Evolutionary conservation across 2,888 invertebrate genomes (phyloP), one percentile per base, ranked within the genome.

Genomic region (Eupithecia dodoneata): DNA sequence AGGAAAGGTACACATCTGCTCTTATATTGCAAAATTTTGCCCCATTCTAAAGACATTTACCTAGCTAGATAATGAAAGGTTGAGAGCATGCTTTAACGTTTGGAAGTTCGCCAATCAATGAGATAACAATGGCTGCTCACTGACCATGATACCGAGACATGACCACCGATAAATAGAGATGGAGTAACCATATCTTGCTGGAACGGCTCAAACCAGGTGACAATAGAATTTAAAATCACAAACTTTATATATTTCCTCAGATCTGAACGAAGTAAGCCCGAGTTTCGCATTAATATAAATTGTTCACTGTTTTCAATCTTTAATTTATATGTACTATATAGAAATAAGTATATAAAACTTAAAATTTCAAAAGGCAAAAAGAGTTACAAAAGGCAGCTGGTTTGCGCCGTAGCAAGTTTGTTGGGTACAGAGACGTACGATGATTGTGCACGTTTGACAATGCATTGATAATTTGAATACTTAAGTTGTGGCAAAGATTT

Each of bases 81-180:
- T 83, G 81, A 81, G 79, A 86, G 91, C 91, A 91, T 91, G 91
- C 85, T 87, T 85, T 78, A 86, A 83, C 81, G 82, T 85, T 63
- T 83, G 84, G 81, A 76, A 81, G 82, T 79, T 81, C 76, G 82
- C 79, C 78, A 83, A 80, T 82, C 84, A 77, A 76, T 79, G 77
- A 77, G 79, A 81, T 77, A 83, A 83, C 83, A 86, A 84, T 81
- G 82, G 75, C 73, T 77, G 55, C 69, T 71, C 71, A 74, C 73
- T 79, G 70, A 75, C 70, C 59, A 69, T 69, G 55, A 59, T 72
- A 72, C 71, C 47, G 55, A 30, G 47, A 70, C 30, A n/a, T 45
- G 47, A 47, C 47, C 7, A 47, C 47, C 18, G 47, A 70, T 47
- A 13, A 49, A 70, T 3, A 70, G 18, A n/a, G n/a, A 30, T 45